Evolutionary conservation across 2,888 invertebrate species (phyloP).

Genomic region (Drosophila nigritarsus): DNA sequence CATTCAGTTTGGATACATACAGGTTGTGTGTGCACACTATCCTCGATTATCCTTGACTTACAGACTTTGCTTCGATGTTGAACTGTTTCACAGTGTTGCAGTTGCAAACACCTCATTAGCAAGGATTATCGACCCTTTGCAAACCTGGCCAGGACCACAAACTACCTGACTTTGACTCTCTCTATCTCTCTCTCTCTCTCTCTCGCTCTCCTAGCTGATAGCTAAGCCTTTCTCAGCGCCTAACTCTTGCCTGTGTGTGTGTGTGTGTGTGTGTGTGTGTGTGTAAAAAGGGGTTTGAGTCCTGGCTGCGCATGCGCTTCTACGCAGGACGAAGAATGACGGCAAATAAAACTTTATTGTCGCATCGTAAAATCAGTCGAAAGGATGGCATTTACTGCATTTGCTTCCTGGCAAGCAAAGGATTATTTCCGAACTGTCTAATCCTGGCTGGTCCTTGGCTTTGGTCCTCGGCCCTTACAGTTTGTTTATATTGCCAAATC

Average conservation of each 20-base stretch:
- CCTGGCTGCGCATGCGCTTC: constrained; percentile 68
- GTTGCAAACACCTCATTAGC: constrained; percentile 76
- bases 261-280: constrained; percentile 30
- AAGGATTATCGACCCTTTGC: constrained; percentile 68
- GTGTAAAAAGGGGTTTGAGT: constrained; percentile 68
- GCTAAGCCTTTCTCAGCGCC: constrained; percentile 73
- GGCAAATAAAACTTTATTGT: constrained; percentile 72
- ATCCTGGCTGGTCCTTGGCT: constrained; percentile 26
- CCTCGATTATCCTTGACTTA: constrained; percentile 82
- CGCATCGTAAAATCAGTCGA: constrained; percentile 56
- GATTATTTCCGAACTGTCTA: constrained; percentile 76
- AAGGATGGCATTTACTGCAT: constrained; percentile 52
- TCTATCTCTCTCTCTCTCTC: not conserved
- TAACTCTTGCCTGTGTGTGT: constrained; percentile 67
- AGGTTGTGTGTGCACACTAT: constrained; percentile 40
- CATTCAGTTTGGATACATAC: constrained; percentile 35
- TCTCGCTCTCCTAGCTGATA: constrained; percentile 35
- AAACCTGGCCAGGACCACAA: not conserved
- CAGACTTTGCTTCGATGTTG: constrained; percentile 56
- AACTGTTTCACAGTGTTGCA: constrained; percentile 17
- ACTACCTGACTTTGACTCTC: constrained; percentile 64
- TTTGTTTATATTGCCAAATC: constrained; percentile 68
- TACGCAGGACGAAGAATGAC: constrained; percentile 59
- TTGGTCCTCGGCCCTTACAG: not conserved
- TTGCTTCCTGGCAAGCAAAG: constrained; percentile 79